A percentile compares a stretch with the other conserved stretches of the same genome.
Conservation (phyloP, 2,888 invertebrate species). For the Mesorhabditis sp. region DNA sequence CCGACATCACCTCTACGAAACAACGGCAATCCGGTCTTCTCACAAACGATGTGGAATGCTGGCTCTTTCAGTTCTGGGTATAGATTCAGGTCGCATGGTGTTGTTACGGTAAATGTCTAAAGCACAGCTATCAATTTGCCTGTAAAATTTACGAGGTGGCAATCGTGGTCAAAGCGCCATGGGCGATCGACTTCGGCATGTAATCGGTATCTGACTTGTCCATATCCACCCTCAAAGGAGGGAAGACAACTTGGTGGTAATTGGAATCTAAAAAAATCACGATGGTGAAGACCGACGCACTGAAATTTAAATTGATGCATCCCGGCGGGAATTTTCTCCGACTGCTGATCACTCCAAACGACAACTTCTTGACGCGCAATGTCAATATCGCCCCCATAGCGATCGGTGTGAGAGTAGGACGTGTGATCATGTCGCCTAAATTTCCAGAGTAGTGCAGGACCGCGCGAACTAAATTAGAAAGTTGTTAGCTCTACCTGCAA, state of each 20-base stretch:
- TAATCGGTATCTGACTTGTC: background rate
- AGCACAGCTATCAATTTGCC: background rate
- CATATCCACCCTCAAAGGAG: background rate
- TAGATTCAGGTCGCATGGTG: constrained; percentile 3
- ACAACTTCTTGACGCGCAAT: background rate
- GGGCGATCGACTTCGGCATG: background rate
- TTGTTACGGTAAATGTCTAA: background rate
- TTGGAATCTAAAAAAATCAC: background rate
- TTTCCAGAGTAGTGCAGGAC: too few relatives aligned
- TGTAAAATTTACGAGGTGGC: background rate
- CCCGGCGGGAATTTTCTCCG: background rate
- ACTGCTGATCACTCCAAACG: background rate
- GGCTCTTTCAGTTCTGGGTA: background rate
- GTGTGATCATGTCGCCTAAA: background rate
- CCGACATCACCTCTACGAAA: constrained; percentile 3
- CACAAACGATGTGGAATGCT: constrained; percentile 1
- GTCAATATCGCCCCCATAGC: background rate
- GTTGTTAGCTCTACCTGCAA: background rate
- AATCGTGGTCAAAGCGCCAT: background rate
- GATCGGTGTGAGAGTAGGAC: background rate
- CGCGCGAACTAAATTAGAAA: too few relatives aligned
- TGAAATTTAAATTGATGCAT: background rate
- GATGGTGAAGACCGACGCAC: background rate
- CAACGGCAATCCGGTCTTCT: background rate
- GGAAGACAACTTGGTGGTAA: constrained; percentile 1